Base-by-base conservation (phyloP, 2,797 vertebrate genomes). In the Tinamus major region DNA sequence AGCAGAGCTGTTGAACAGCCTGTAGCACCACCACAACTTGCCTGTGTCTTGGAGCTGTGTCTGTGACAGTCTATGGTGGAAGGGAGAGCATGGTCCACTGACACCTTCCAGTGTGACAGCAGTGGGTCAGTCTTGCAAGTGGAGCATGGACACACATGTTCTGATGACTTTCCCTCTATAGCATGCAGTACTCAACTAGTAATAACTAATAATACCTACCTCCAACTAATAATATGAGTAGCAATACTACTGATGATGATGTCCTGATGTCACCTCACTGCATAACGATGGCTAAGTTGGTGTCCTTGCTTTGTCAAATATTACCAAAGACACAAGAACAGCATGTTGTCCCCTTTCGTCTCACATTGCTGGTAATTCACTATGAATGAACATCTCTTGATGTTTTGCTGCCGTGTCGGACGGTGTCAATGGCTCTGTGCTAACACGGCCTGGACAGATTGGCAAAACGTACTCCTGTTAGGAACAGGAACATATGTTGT, bases 361-460 rank as follows among this genome's bases (percentile, higher is more conserved):
- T 79, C 56, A 8, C 37, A 64, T 69, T 20, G 6, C 11, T 15
- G 13, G 6, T 18, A 21, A 27, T 48, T 26, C n/a, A 24, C 29
- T 29, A 7, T 6, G 18, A 27, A 17, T 35, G 83, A 46, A 79
- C 0, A 0, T 82, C 80, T 51, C 24, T 5, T 5, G 44, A 48
- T 33, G 35, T 61, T 39, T 15, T 23, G 59, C 12, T 77, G 71
- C 27, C 0, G 0, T 21, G 49, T 9, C 0, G 1, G 49, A 27
- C 53, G 51, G 5, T 0, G 1, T 83, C 81, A 88, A 6, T 35
- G 63, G 44, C 19, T 31, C n/a, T 61, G 87, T 0, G 2, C 49
- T 27, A 68, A 41, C 35, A 4, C 33, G 8, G 29, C 31, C 37
- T 37, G 63, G 48, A 24, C 23, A 33, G 48, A 48, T 4, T 68